Percentiles rank a stretch among this genome's conserved stretches.
Conservation (phyloP, 2,113 vertebrate species). For the Crotalus horridus region DNA sequence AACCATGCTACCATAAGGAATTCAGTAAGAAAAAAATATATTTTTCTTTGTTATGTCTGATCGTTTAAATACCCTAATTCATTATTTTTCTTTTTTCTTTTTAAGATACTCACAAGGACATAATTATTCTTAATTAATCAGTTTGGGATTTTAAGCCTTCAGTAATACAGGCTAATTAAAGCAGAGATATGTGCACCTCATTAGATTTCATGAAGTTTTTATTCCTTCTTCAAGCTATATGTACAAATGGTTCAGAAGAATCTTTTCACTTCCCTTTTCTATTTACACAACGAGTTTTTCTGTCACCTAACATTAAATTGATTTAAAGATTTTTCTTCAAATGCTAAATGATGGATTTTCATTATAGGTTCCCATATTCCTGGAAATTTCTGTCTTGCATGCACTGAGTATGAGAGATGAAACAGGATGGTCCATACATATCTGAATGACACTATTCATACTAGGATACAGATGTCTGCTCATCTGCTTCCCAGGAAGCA, state of each 20-base stretch:
- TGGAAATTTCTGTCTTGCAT: not conserved
- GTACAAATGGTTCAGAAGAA: constrained; percentile 39
- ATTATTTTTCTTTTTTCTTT: constrained; percentile 19
- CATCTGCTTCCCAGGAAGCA: not conserved
- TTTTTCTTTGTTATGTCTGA: not conserved
- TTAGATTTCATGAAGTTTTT: constrained; percentile 64
- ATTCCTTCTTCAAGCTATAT: constrained; percentile 51
- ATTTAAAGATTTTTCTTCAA: not conserved
- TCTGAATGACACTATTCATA: not conserved
- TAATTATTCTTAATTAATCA: constrained; percentile 41
- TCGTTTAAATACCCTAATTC: not conserved
- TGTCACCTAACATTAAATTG: not conserved
- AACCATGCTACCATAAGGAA: not conserved
- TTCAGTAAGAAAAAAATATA: not conserved
- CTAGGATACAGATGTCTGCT: not conserved
- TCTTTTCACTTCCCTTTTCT: not conserved
- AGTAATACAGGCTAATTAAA: constrained; percentile 58
- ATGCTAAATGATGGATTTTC: not conserved
- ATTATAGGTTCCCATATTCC: not conserved
- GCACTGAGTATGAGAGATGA: not conserved
- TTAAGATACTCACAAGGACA: constrained; percentile 55
- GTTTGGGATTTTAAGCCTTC: constrained; percentile 56
- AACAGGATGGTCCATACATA: not conserved
- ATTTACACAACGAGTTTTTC: not conserved
- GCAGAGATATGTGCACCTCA: constrained; percentile 64